Percentiles rank a stretch among this genome's conserved stretches.
phyloP scores from a whole-genome alignment of 1,140 invertebrate species.

The Drosophila kurseongensis region DNA sequence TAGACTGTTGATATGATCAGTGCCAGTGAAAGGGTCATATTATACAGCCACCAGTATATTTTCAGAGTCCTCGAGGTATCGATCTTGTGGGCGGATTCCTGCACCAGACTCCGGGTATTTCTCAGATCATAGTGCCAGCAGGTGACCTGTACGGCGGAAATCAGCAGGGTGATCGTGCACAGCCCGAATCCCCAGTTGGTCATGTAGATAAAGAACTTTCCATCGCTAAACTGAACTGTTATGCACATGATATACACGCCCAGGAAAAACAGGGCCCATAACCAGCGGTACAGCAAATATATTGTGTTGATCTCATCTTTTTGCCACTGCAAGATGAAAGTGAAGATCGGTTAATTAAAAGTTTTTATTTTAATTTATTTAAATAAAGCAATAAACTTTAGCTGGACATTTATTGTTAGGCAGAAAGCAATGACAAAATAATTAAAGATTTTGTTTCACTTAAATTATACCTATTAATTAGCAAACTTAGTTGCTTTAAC shows the following conservation, averaged over 20 bases:
- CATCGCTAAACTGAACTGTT: slow-evolving; percentile 83
- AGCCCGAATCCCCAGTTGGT: slow-evolving; percentile 90
- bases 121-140: slow-evolving; percentile 73
- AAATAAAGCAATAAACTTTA: too few relatives aligned
- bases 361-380: too few relatives aligned
- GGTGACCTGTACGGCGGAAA: slow-evolving; percentile 72
- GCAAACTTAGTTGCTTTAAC: slow-evolving; percentile 15
- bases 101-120: slow-evolving; percentile 53
- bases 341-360: too few relatives aligned
- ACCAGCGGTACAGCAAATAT: slow-evolving; percentile 87
- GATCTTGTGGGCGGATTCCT: slow-evolving; percentile 61
- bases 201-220: slow-evolving; percentile 88
- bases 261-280: slow-evolving; percentile 85
- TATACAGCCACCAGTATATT: slow-evolving; percentile 87
- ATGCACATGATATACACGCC: slow-evolving; percentile 85
- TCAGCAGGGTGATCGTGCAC: slow-evolving; percentile 80
- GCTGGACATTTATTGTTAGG: too few relatives aligned
- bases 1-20: slow-evolving; percentile 87
- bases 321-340: slow-evolving; percentile 85
- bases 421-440: not conserved
- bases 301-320: slow-evolving; percentile 71
- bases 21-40: slow-evolving; percentile 86
- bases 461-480: not conserved
- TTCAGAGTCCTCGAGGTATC: slow-evolving; percentile 57
- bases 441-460: not conserved